A percentile compares a stretch with the other conserved stretches of the same genome.
Conservation (phyloP, 2,113 vertebrate species). For the Corythornis cristatus region DNA sequence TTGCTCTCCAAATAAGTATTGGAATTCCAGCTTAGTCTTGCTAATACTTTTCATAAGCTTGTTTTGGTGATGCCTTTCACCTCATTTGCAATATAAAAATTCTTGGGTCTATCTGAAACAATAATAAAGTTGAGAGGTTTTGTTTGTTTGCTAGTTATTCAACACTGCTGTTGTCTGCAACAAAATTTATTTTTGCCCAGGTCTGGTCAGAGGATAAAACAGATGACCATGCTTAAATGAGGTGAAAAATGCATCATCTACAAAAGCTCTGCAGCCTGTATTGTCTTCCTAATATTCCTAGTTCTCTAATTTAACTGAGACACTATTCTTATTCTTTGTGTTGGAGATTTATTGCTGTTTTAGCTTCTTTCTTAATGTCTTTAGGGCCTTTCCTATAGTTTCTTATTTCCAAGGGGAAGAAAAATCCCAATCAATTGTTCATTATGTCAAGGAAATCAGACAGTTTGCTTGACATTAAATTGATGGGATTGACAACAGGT, state of each 20-base stretch:
- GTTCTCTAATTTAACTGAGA: not conserved
- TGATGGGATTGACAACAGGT: not conserved
- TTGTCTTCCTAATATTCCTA: not conserved
- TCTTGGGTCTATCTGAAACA: not conserved
- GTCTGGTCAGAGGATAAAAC: not conserved
- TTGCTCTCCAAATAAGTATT: not conserved
- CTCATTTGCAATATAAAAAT: not conserved
- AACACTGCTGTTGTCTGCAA: not conserved
- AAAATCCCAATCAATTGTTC: not conserved
- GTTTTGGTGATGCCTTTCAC: not conserved
- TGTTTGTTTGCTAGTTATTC: not conserved
- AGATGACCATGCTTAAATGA: not conserved
- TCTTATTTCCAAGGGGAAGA: not conserved
- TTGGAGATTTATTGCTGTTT: not conserved
- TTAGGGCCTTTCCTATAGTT: not conserved
- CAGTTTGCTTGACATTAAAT: not conserved
- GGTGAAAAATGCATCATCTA: not conserved
- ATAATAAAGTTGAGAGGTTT: not conserved
- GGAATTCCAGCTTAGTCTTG: not conserved
- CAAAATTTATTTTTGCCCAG: not conserved
- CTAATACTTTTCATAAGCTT: not conserved
- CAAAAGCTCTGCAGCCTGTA: not conserved
- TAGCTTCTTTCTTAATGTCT: not conserved
- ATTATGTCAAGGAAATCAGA: not conserved
- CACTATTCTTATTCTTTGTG: not conserved